Conservation (phyloP, 1,140 invertebrate species). For the Drosophila bipectinata region DNA sequence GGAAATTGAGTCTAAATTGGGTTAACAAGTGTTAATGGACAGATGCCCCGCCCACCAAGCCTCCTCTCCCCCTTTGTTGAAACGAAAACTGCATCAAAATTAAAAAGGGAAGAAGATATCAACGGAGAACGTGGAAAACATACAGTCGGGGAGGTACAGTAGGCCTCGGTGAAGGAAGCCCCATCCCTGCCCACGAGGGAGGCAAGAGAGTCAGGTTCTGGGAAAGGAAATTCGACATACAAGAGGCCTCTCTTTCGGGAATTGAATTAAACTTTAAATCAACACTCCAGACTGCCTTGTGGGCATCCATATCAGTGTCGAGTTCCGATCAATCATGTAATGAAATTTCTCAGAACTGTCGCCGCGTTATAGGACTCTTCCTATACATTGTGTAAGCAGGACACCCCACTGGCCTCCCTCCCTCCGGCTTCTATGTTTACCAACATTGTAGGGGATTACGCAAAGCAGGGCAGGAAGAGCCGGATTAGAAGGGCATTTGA, state of each 20-base stretch:
- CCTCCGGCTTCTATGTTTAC: not conserved
- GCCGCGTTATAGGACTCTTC: constrained; percentile 4
- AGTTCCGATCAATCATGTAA: constrained; percentile 51
- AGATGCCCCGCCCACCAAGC: constrained; percentile 42
- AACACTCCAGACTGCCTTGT: not conserved
- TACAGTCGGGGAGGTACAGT: constrained; percentile 11
- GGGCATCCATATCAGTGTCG: constrained; percentile 16
- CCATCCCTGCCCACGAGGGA: not conserved
- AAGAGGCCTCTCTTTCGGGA: not conserved
- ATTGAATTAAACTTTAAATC: constrained; percentile 20
- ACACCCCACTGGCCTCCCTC: constrained; percentile 1
- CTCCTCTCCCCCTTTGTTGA: constrained; percentile 2
- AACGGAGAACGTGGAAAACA: not conserved
- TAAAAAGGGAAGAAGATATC: constrained; percentile 15
- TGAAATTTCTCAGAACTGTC: constrained; percentile 46
- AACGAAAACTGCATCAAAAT: constrained; percentile 59
- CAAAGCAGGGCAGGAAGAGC: constrained; percentile 25
- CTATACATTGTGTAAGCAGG: not conserved
- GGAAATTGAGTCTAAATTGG: constrained; percentile 81
- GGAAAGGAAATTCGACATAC: not conserved
- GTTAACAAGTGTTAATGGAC: constrained; percentile 82
- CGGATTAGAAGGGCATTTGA: constrained; percentile 9
- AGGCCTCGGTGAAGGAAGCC: not conserved
- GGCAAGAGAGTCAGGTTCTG: too few relatives aligned
- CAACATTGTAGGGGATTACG: constrained; percentile 43